These are phyloP conservation scores for Adelosebastes latens DNA, from an alignment of 2,797 vertebrate species.

Conservation along the genomic window DNA sequence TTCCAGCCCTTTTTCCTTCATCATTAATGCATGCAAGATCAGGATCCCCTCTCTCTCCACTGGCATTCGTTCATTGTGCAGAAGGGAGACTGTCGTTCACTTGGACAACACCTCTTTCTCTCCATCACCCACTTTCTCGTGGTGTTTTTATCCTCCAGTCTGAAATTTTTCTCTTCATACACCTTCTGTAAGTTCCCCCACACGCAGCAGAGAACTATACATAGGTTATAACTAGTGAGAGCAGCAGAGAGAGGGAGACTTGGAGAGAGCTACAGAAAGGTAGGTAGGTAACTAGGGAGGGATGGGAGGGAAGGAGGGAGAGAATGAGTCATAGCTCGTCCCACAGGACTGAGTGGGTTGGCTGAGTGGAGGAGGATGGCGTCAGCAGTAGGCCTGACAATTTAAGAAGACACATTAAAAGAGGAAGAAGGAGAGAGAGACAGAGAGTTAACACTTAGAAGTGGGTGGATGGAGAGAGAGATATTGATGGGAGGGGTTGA, in stretches of 20 bases:
- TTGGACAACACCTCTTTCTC: constrained; percentile 7
- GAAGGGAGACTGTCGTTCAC: constrained; percentile 15
- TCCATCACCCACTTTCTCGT: constrained; percentile 37
- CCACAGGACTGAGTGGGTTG: constrained; percentile 86
- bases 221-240: constrained; percentile 45
- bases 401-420: constrained; percentile 79
- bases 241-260: constrained; percentile 41
- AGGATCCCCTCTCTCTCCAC: constrained; percentile 44
- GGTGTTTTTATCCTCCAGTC: constrained; percentile 13
- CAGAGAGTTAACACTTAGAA: constrained; percentile 35
- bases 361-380: constrained; percentile 84
- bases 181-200: constrained; percentile 5
- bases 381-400: constrained; percentile 81
- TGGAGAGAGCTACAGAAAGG: constrained; percentile 60
- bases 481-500: constrained; percentile 59
- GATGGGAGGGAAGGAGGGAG: constrained; percentile 65
- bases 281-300: constrained; percentile 65
- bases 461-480: constrained; percentile 63
- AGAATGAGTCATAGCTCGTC: constrained; percentile 87
- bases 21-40: constrained; percentile 51
- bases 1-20: constrained; percentile 20
- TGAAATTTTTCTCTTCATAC: constrained; percentile 3
- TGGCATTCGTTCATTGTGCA: constrained; percentile 42
- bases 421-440: constrained; percentile 56
- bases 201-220: constrained; percentile 30